These are phyloP conservation scores for Ochotona princeps DNA, from an alignment of 2,113 vertebrate species.

Conservation along the genomic window DNA sequence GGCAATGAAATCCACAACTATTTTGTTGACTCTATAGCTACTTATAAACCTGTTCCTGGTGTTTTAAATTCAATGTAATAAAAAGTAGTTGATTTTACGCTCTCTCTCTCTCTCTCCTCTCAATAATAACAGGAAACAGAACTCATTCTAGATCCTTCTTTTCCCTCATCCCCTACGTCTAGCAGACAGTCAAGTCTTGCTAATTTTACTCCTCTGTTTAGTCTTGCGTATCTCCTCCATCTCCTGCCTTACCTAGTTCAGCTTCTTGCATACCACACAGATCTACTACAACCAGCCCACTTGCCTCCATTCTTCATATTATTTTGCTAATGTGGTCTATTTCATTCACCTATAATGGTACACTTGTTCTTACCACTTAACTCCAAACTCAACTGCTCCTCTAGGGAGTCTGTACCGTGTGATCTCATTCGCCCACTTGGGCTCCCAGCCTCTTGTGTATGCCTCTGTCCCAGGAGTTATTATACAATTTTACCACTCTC, in stretches of 20 bases:
- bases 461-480: conserved; percentile 15
- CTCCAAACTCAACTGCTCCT: conserved; percentile 40
- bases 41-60: not conserved
- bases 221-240: not conserved
- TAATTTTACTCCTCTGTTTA: not conserved
- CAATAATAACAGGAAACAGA: conserved; percentile 1
- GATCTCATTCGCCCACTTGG: conserved; percentile 61
- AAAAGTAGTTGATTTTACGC: not conserved
- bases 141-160: not conserved
- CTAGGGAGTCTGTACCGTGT: not conserved
- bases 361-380: not conserved
- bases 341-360: not conserved
- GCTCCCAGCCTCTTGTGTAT: conserved; percentile 30
- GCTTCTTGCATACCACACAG: not conserved
- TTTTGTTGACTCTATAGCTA: not conserved
- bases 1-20: not conserved
- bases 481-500: conserved; percentile 12
- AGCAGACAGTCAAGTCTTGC: not conserved
- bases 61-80: not conserved
- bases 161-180: not conserved
- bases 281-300: not conserved
- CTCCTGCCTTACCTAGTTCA: not conserved
- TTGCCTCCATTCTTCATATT: not conserved
- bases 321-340: conserved; percentile 7
- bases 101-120: conserved; percentile 17